Base-by-base conservation (phyloP, 1,140 invertebrate genomes). In the Lordiphosa mommai region DNA sequence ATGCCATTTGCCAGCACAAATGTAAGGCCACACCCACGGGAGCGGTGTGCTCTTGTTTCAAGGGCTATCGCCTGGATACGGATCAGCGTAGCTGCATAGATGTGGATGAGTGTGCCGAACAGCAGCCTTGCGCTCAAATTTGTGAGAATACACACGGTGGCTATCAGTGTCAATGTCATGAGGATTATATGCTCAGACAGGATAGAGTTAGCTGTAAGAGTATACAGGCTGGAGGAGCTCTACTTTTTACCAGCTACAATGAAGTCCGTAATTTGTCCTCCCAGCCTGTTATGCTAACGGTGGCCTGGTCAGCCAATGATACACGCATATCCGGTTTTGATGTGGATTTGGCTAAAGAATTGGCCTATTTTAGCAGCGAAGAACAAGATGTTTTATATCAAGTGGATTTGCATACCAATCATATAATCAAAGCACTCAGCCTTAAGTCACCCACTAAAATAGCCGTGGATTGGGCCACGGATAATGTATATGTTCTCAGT, bases 401-500 rank as follows among this genome's bases (percentile, higher is more conserved):
- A 33, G 55, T 79, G 8, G 65, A 87, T 23, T 20, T 87, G 32
- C 64, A 72, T 1, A 76, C 61, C 8, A 55, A 69, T 10, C 44
- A 48, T 3, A 43, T 87, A 4, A 51, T 77, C 4, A 67, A 85
- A 0, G 90, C 93, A 1, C 88, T 91, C 0, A 91, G 91, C 2
- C 68, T 95, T 4, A 91, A 92, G 6, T 91, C 67, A 30, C 95
- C 95, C 0, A 92, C 91, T 59, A 91, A 93, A 61, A 72, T 96
- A 12, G 91, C 93, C 0, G 91, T 95, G 4, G 95, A 96, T 77
- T 96, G 95, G 95, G 89, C 94, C 8, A 63, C 77, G 1, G 80
- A 92, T 9, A 96, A 96, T 68, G 89, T 96, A 1, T 96, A 96
- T 74, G 95, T 93, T 80, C 92, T 93, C 48, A 93, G 94, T 74